Evolutionary conservation across 2,797 vertebrate genomes (phyloP).

Genomic region (Hemitrygon akajei): DNA sequence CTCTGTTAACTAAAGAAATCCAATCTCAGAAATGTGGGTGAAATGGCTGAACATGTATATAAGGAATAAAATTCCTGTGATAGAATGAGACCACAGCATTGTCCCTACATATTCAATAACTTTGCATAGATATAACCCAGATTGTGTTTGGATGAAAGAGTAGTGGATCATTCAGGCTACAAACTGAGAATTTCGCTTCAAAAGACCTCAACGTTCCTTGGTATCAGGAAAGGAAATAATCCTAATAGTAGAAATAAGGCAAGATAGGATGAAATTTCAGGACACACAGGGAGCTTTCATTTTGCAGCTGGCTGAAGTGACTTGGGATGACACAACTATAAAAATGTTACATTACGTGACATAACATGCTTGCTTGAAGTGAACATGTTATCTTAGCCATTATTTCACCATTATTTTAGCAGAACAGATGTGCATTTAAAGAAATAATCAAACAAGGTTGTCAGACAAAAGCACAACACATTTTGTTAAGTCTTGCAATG

Average conservation of each 20-base stretch:
- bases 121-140: not conserved
- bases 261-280: not conserved
- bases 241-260: not conserved
- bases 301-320: not conserved
- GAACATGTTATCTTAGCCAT: too few relatives aligned
- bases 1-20: not conserved
- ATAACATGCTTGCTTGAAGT: not conserved
- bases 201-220: not conserved
- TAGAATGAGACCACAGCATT: not conserved
- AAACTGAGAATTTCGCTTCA: not conserved
- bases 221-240: not conserved
- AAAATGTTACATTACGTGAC: not conserved
- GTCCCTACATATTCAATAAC: not conserved
- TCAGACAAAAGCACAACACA: not conserved
- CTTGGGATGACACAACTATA: not conserved
- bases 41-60: not conserved
- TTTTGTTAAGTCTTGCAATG: not conserved
- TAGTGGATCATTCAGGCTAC: not conserved
- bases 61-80: not conserved
- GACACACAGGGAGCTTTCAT: too few relatives aligned
- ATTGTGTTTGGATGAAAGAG: not conserved
- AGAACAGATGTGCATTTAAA: not conserved
- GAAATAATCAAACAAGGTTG: not conserved
- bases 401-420: not conserved
- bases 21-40: not conserved